These are phyloP conservation scores for Scaptodrosophila lebanonensis DNA, from an alignment of 1,140 invertebrate species.

Conservation along the genomic window DNA sequence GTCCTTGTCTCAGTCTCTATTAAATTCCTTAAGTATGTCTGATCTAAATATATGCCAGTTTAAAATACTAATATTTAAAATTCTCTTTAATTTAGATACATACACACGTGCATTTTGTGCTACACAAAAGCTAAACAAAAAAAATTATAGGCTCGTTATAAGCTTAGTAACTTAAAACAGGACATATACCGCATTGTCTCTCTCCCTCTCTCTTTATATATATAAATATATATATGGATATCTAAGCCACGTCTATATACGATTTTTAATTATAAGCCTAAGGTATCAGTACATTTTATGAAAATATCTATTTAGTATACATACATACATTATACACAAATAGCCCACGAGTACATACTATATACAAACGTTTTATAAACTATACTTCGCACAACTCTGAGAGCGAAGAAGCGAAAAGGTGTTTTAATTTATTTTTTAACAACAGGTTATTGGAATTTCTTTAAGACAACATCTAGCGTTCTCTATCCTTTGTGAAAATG, in stretches of 20 bases:
- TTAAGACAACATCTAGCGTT: too few species aligned
- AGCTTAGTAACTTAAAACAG: slow-evolving; percentile 62
- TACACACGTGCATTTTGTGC: slow-evolving; percentile 63
- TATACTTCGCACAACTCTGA: too few species aligned
- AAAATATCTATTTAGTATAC: too few species aligned
- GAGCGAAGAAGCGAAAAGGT: too few species aligned
- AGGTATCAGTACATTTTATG: slow-evolving; percentile 53
- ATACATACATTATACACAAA: slow-evolving; percentile 12
- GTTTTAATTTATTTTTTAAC: too few species aligned
- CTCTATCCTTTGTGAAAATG: too few species aligned
- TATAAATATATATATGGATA: not conserved
- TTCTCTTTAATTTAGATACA: slow-evolving; percentile 77
- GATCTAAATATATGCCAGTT: slow-evolving; percentile 11
- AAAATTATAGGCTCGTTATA: slow-evolving; percentile 53
- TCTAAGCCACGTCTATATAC: slow-evolving; percentile 46
- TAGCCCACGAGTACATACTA: slow-evolving; percentile 14
- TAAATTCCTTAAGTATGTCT: slow-evolving; percentile 52
- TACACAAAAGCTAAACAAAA: slow-evolving; percentile 59
- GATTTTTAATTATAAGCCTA: slow-evolving; percentile 48
- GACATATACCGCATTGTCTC: slow-evolving; percentile 57
- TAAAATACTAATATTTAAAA: slow-evolving; percentile 53
- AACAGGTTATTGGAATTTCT: too few species aligned
- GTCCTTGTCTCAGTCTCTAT: too few species aligned
- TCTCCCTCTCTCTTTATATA: slow-evolving; percentile 30
- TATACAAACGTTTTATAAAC: not conserved